These are phyloP conservation scores for Globodera rostochiensis DNA, from an alignment of 1,140 invertebrate species.

Conservation along the genomic window DNA sequence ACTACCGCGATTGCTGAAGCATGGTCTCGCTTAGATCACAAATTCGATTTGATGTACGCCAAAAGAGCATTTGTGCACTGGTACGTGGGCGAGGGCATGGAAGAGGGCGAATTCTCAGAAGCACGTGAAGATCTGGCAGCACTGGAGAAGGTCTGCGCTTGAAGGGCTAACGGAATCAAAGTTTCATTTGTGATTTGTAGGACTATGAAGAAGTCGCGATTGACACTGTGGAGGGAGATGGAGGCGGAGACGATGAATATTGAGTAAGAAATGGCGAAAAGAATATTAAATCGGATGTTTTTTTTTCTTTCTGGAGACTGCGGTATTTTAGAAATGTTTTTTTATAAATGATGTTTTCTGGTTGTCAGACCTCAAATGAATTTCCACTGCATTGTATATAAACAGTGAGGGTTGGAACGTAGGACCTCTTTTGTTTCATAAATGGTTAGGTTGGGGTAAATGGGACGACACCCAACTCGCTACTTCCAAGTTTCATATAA, in stretches of 20 bases:
- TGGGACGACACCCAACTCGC: too few species aligned
- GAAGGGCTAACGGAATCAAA: conserved; percentile 45
- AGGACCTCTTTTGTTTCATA: too few species aligned
- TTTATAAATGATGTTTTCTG: too few species aligned
- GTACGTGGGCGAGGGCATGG: conserved; percentile 78
- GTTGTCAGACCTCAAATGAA: too few species aligned
- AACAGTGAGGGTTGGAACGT: too few species aligned
- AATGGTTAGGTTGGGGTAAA: too few species aligned
- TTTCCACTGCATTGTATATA: too few species aligned
- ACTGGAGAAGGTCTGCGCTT: conserved; percentile 65
- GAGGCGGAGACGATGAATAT: conserved; percentile 32
- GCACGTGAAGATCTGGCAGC: conserved; percentile 79
- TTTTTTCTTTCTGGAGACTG: not conserved
- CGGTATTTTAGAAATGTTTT: not conserved
- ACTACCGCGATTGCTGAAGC: conserved; percentile 74
- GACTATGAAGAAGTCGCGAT: too few species aligned
- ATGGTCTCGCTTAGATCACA: conserved; percentile 72
- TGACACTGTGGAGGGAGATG: conserved; percentile 20
- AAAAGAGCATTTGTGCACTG: conserved; percentile 80
- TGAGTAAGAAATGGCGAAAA: not conserved
- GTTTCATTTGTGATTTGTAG: conserved; percentile 16
- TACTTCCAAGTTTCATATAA: too few species aligned
- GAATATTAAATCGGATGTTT: not conserved
- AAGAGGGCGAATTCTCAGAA: conserved; percentile 81
- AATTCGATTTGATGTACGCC: conserved; percentile 73